Evolutionary conservation across 2,113 vertebrate genomes (phyloP), one percentile per base, ranked within the genome.

Genomic region (Plecturocebus donacophilus): DNA sequence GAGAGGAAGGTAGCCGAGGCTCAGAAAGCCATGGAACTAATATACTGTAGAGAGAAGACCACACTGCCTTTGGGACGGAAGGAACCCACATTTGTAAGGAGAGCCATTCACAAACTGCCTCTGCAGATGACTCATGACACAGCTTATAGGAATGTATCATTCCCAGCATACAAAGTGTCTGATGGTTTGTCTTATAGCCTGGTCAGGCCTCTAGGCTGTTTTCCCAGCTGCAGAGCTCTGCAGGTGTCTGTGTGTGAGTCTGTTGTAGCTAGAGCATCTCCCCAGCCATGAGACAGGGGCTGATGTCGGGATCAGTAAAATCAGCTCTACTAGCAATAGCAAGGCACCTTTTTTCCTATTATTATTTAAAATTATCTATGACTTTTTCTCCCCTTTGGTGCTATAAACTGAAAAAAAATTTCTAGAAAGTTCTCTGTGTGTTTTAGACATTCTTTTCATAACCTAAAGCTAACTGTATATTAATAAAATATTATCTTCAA

Each of bases 291-390:
- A n/a, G 40, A 68, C 30, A 87, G 6, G 20, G 19, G 16, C 30
- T 25, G 76, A 20, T 42, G 14, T 49, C 19, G 6, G 61, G 8
- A 4, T 25, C 9, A 9, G 19, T 30, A 12, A 10, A 25, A 71
- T 64, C 5, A 70, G 17, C 71, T 66, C 23, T 56, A 25, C 20
- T 35, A 54, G 25, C 20, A 86, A 73, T 0, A 77, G 23, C 25
- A 84, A 95, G 70, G 35, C 40, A 47, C 32, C 17, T 54, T 38
- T 92, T 92, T 58, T 66, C n/a, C 70, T 79, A 4, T 45, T 75
- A 85, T 77, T 84, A 85, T 77, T 93, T 91, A 91, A 89, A 94
- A 91, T 75, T 5, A 13, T 80, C 45, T 49, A 32, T 91, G 21
- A 32, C 56, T 45, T 80, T 42, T 77, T 38, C 16, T 91, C 49